phyloP scores from a whole-genome alignment of 2,113 vertebrate species.

The Lonchura striata region DNA sequence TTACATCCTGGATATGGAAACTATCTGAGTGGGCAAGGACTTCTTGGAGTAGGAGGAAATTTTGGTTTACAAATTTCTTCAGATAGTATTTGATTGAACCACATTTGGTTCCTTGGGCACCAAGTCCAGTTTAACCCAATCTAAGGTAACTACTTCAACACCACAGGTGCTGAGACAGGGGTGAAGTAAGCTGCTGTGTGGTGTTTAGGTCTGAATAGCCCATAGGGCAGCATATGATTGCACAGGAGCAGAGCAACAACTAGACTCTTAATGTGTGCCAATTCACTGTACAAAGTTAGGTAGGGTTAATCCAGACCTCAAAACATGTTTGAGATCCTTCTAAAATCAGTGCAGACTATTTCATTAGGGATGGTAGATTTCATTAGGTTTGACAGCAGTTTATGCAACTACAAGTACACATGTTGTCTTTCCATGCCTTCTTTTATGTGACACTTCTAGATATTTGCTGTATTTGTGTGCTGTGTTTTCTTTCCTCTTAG shows the following conservation, averaged over 20 bases:
- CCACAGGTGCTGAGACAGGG: not conserved
- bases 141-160: not conserved
- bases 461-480: not conserved
- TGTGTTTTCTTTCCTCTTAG: not conserved
- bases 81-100: not conserved
- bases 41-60: not conserved
- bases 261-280: not conserved
- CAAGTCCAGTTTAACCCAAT: not conserved
- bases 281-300: not conserved
- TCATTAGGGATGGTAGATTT: not conserved
- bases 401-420: not conserved
- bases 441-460: not conserved
- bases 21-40: not conserved
- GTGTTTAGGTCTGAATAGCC: not conserved
- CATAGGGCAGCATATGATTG: not conserved
- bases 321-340: not conserved
- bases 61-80: not conserved
- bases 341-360: not conserved
- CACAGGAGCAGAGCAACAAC: not conserved
- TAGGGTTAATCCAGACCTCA: not conserved
- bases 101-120: not conserved
- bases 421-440: not conserved
- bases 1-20: not conserved
- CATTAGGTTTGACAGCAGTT: not conserved
- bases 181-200: not conserved